phyloP scores from a whole-genome alignment of 2,888 invertebrate genomes.

The Nomada hirtipes region DNA sequence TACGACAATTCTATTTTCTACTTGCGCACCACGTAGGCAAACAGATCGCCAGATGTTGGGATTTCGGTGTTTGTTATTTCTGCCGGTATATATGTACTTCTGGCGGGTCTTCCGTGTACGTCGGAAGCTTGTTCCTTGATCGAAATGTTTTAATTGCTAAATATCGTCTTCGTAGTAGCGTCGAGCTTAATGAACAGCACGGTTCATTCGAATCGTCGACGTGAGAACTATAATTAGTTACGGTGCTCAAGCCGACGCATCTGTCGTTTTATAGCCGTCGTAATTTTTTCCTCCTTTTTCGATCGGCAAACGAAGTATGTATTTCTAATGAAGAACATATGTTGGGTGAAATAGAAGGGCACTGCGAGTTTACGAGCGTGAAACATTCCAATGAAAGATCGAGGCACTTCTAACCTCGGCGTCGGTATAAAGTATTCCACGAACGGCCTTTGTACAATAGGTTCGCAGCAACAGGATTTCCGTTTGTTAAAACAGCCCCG shows the following conservation, averaged over 20 bases:
- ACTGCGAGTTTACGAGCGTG: not conserved
- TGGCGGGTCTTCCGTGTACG: not conserved
- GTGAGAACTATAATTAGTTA: not conserved
- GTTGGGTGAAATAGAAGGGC: not conserved
- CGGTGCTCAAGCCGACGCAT: not conserved
- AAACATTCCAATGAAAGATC: not conserved
- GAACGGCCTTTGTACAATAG: not conserved
- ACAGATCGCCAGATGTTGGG: slow-evolving; percentile 42
- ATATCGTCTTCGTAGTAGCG: no score
- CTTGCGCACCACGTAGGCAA: slow-evolving; percentile 13
- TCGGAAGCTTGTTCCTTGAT: not conserved
- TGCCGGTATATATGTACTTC: not conserved
- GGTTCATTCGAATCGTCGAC: not conserved
- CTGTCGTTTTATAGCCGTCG: not conserved
- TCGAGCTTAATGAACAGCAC: no score
- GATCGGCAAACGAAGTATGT: not conserved
- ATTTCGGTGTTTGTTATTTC: slow-evolving; percentile 20
- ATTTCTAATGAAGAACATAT: not conserved
- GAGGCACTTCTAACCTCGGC: not conserved
- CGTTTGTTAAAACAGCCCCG: not conserved
- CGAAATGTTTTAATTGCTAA: not conserved
- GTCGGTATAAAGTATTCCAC: not conserved
- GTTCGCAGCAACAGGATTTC: not conserved
- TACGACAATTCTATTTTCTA: slow-evolving; percentile 35
- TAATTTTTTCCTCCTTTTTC: not conserved